Evolutionary conservation across 2,113 vertebrate species (phyloP), one percentile per base, ranked within the genome.

Genomic region (Bos indicus): DNA sequence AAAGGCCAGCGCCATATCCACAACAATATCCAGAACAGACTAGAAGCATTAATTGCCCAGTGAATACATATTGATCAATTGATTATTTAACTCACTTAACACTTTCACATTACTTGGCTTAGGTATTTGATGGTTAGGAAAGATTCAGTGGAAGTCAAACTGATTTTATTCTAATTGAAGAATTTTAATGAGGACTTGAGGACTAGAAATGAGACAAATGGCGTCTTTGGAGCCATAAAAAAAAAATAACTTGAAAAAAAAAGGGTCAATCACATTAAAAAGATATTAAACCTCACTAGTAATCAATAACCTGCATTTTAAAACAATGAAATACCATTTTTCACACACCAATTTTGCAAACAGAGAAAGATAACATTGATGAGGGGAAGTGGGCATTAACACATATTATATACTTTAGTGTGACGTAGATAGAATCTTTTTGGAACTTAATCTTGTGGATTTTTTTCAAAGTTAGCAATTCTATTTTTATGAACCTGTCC

Each of bases 71-170:
- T 97, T 93, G 97, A 98, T 94, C 87, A 97, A 98, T 97, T 98
- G 98, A 98, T 97, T 97, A 95, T 94, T 98, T 98, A 97, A 96
- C 97, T 98, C 97, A 97, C 98, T 98, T 98, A 97, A 97, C 91
- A 97, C 95, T 97, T 97, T 94, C 92, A 83, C 93, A 97, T 98
- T 97, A 95, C 89, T 98, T 97, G 90, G 96, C 93, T 97, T 92
- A 96, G 71, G 87, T 97, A 84, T 94, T 95, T 97, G 97, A 95
- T 90, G 91, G 46, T 64, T 96, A 97, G 93, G 54, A 92, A 96
- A 97, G 96, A 88, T 57, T 94, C 67, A 43, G 91, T 91, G 60
- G 83, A 96, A 97, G 90, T 96, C 87, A 97, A 96, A 97, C 71
- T 91, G 92, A 97, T 95, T 97, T 97, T 96, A 96, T 96, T 97